phyloP scores from a whole-genome alignment of 1,140 invertebrate species.

The Chrysopa pallens region DNA sequence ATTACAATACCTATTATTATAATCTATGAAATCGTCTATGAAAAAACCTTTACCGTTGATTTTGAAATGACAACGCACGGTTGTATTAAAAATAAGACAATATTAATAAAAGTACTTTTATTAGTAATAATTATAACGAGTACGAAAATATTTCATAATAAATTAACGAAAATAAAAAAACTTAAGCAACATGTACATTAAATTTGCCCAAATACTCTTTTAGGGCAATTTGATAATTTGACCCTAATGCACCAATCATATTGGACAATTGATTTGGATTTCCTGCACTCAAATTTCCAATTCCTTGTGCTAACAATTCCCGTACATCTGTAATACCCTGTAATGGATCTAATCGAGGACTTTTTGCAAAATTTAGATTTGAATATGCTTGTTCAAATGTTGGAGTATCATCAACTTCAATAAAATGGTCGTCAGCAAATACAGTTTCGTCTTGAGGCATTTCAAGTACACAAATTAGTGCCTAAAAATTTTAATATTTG shows the following conservation, averaged over 20 bases:
- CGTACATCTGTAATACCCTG: slow-evolving; percentile 42
- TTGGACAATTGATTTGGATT: slow-evolving; percentile 39
- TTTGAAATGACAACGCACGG: no score
- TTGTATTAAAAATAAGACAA: no score
- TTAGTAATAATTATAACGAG: no score
- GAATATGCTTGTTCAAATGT: slow-evolving; percentile 83
- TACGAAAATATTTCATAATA: no score
- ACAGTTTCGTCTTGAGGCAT: slow-evolving; percentile 63
- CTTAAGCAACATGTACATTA: slow-evolving; percentile 12
- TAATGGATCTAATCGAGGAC: slow-evolving; percentile 51
- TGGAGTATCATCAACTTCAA: slow-evolving; percentile 67
- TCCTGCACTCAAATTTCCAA: slow-evolving; percentile 38
- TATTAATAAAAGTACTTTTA: no score
- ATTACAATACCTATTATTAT: no score
- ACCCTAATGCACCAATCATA: slow-evolving; percentile 19
- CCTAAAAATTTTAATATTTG: slow-evolving; percentile 26
- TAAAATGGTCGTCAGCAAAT: slow-evolving; percentile 68
- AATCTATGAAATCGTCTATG: no score
- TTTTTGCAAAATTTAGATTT: slow-evolving; percentile 69
- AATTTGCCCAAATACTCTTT: slow-evolving; percentile 17
- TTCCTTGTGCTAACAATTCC: slow-evolving; percentile 48
- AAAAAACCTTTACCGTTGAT: no score
- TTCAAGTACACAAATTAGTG: slow-evolving; percentile 74
- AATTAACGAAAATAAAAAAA: no score
- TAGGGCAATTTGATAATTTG: slow-evolving; percentile 17